Evolutionary conservation across 1,140 invertebrate genomes (phyloP).

Genomic region (Myzus persicae): DNA sequence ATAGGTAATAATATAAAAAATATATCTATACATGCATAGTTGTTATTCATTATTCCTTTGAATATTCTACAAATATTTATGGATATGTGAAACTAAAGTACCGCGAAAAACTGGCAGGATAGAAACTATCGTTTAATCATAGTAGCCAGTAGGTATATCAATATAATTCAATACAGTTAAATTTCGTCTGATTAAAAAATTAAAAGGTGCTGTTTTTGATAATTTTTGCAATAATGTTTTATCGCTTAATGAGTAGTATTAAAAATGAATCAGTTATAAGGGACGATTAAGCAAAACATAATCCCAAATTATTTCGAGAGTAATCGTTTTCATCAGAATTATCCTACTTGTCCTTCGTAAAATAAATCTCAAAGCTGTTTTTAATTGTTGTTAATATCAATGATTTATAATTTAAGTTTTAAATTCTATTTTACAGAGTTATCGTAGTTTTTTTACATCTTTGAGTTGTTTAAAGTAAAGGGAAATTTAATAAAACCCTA

Average conservation of each 20-base stretch:
- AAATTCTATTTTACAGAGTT: neutral
- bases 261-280: neutral
- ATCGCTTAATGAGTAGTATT: neutral
- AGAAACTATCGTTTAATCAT: neutral
- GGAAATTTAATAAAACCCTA: neutral
- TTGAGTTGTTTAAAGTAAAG: neutral
- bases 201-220: neutral
- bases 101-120: neutral
- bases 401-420: slow-evolving; percentile 39
- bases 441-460: slow-evolving; percentile 30
- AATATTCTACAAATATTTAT: neutral
- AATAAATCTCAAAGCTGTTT: neutral
- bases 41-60: neutral
- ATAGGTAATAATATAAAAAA: neutral
- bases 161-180: neutral
- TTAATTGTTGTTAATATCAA: neutral
- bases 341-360: neutral
- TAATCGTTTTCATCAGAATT: neutral
- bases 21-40: neutral
- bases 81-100: neutral
- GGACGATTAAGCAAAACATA: neutral
- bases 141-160: no score
- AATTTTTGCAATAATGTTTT: neutral
- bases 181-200: neutral
- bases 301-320: neutral